A percentile compares a stretch with the other conserved stretches of the same genome.
Conservation (phyloP, 2,113 vertebrate species). For the Myocastor coypus region DNA sequence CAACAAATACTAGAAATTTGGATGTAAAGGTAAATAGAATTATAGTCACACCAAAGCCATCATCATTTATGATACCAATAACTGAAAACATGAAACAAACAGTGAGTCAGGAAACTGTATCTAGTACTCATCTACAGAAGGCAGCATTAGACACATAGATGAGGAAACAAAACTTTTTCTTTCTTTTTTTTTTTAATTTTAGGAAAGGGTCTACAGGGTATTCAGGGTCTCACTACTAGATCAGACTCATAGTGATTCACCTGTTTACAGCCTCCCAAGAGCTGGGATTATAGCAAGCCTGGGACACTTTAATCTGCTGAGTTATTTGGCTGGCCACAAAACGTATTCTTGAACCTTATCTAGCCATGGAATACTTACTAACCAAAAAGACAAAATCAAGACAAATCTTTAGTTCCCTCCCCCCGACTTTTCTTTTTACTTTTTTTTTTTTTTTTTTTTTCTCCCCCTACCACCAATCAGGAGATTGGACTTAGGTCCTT, state of each 20-base stretch:
- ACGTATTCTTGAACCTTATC: background rate
- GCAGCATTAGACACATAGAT: background rate
- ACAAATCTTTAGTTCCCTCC: background rate
- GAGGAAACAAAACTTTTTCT: background rate
- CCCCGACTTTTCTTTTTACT: too few relatives aligned
- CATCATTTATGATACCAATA: background rate
- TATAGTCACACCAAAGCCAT: background rate
- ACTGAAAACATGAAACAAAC: background rate
- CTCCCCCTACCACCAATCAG: background rate
- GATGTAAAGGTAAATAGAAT: constrained; percentile 3
- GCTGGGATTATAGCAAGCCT: too few relatives aligned
- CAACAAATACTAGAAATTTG: constrained; percentile 10
- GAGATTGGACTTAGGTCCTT: background rate
- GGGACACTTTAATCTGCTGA: too few relatives aligned
- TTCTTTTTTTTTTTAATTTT: too few relatives aligned
- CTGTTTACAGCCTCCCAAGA: too few relatives aligned
- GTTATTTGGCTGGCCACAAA: too few relatives aligned
- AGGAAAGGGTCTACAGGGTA: too few relatives aligned
- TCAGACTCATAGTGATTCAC: too few relatives aligned
- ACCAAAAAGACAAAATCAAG: background rate
- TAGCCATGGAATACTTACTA: background rate
- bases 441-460: background rate
- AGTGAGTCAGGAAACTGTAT: background rate
- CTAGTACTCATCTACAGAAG: background rate
- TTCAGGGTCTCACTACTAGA: too few relatives aligned